Evolutionary conservation across 2,797 vertebrate species (phyloP).

Genomic region (Cynopterus sphinx): DNA sequence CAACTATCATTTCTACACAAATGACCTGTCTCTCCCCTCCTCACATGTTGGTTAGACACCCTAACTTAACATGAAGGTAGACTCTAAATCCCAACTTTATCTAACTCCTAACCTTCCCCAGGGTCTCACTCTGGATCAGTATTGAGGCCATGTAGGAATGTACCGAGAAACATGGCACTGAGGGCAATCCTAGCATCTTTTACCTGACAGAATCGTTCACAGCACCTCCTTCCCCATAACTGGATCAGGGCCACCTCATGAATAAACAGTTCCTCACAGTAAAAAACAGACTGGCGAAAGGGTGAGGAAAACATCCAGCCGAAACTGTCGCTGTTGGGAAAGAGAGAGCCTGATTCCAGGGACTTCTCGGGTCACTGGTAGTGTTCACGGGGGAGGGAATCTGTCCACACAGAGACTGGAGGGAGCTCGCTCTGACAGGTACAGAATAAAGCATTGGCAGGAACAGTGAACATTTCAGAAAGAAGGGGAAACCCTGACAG

Average conservation of each 20-base stretch:
- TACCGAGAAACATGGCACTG: background rate
- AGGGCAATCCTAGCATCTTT: background rate
- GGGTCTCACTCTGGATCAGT: background rate
- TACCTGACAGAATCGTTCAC: background rate
- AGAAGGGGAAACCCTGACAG: slow-evolving; percentile 77
- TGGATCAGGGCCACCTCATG: background rate
- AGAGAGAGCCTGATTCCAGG: slow-evolving; percentile 52
- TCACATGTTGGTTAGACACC: background rate
- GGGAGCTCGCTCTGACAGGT: slow-evolving; percentile 74
- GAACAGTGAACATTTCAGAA: slow-evolving; percentile 61
- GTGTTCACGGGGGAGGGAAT: slow-evolving; percentile 69
- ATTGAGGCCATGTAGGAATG: background rate
- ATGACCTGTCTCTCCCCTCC: background rate
- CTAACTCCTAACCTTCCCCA: background rate
- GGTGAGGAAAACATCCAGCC: background rate
- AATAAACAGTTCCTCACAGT: background rate
- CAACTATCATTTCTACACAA: background rate
- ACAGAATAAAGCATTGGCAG: slow-evolving; percentile 72
- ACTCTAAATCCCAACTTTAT: background rate
- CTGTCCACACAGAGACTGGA: slow-evolving; percentile 70
- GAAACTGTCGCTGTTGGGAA: slow-evolving; percentile 8
- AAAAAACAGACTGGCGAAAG: background rate
- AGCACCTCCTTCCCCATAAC: background rate
- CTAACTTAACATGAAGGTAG: background rate
- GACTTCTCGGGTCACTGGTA: slow-evolving; percentile 69